Evolutionary conservation across 2,797 vertebrate genomes (phyloP).

Genomic region (Xenentodon cancila): DNA sequence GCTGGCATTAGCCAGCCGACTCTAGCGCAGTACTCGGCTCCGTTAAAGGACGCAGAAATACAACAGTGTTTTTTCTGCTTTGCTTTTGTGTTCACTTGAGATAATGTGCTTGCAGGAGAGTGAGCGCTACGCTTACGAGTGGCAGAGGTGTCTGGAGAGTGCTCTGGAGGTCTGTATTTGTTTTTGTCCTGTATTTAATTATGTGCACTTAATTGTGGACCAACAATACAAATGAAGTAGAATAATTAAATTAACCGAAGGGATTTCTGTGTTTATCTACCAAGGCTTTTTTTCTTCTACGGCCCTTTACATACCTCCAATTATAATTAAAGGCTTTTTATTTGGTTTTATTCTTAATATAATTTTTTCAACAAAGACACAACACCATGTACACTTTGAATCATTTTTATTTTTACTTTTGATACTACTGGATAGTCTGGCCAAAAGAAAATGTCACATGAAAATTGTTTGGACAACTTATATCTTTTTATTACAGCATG

Average conservation of each 20-base stretch:
- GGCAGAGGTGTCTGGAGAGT: slow-evolving; percentile 95
- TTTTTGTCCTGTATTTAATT: slow-evolving; percentile 15
- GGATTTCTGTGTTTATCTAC: background rate
- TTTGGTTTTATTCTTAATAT: too few species aligned
- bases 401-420: too few species aligned
- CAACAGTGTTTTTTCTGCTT: background rate
- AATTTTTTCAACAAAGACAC: too few species aligned
- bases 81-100: slow-evolving; percentile 29
- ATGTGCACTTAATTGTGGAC: background rate
- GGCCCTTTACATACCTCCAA: background rate
- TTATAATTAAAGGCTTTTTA: background rate
- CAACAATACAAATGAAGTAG: background rate
- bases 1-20: background rate
- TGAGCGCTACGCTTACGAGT: slow-evolving; percentile 96
- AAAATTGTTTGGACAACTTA: too few species aligned
- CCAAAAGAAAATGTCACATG: too few species aligned
- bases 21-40: background rate
- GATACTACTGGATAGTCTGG: too few species aligned
- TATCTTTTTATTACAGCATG: too few species aligned
- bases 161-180: slow-evolving; percentile 89
- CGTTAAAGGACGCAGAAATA: slow-evolving; percentile 9
- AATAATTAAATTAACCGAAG: slow-evolving; percentile 34
- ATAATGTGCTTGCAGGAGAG: slow-evolving; percentile 86
- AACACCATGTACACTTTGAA: too few species aligned
- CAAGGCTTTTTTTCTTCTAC: too few species aligned